Evolutionary conservation across 23 tunicate genomes (phyloP).

Genomic region (Halocynthia aurantium): DNA sequence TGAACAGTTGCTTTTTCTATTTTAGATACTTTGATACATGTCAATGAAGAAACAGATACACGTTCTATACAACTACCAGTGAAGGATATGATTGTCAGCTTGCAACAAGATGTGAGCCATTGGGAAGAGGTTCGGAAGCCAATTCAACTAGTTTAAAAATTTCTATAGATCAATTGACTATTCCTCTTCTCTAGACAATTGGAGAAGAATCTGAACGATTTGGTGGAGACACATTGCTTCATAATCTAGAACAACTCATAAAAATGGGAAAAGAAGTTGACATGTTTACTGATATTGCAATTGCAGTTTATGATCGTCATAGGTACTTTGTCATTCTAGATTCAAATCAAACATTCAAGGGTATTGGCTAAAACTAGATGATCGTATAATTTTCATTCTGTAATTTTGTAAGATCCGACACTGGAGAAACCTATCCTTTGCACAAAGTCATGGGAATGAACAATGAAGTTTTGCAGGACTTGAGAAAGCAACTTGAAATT

Average conservation of each 20-base stretch:
- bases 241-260: constrained; percentile 47
- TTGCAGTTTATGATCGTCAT: constrained; percentile 49
- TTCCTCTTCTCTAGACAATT: constrained; percentile 27
- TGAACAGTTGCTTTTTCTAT: background rate
- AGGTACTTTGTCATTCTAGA: constrained; percentile 14
- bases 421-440: constrained; percentile 46
- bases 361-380: background rate
- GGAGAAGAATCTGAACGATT: constrained; percentile 66
- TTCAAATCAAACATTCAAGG: background rate
- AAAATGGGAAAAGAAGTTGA: constrained; percentile 48
- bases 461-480: constrained; percentile 29
- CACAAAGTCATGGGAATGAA: constrained; percentile 39
- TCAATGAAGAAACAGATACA: constrained; percentile 32
- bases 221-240: constrained; percentile 56
- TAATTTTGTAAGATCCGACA: constrained; percentile 24
- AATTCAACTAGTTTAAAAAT: no score
- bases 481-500: constrained; percentile 62
- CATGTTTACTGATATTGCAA: constrained; percentile 58
- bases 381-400: background rate
- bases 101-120: constrained; percentile 33
- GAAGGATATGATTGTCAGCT: constrained; percentile 32
- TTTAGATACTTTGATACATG: constrained; percentile 46
- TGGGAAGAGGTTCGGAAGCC: constrained; percentile 33
- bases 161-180: background rate
- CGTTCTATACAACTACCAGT: constrained; percentile 56